Base-by-base conservation (phyloP, 2,113 vertebrate genomes). In the Climacteris rufus region DNA sequence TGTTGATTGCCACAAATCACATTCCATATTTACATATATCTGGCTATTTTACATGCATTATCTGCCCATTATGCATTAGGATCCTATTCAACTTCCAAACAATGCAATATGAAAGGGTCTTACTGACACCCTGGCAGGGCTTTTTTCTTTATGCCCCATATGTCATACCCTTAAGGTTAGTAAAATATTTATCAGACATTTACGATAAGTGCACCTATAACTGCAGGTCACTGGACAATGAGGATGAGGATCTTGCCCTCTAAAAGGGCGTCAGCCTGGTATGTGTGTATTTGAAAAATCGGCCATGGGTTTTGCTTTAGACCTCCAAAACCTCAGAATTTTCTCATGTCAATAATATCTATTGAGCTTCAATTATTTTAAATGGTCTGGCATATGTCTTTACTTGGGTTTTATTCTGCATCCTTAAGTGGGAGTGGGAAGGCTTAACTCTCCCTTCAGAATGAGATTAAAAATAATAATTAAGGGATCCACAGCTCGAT, bases 161-260 rank as follows among this genome's bases (percentile, higher is more conserved):
- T 96, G 94, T 89, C 91, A 93, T 94, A 72, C 82, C 87, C 87
- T 96, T 97, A 85, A 95, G 94, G 90, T 96, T 93, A 87, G 93
- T 97, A 93, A 97, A 97, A 97, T 95, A 97, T 95, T 97, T 97
- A 97, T 96, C 91, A 96, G 86, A 65, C 93, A 88, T 96, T 96
- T 94, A 92, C 1, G 35, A 47, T 68, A 70, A 90, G 72, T 52
- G 84, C 66, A 75, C 86, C 90, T 86, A 74, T 57, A 83, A 60
- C 24, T 59, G 47, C 69, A 95, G 91, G 87, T 97, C 92, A 81
- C 53, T 61, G 89, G 79, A 72, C 47, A 37, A 70, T n/a, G 80
- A 11, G 44, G 35, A 85, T 1, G 9, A 44, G 23, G 13, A 94
- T 64, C 57, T 59, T 53, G 40, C n/a, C 84, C 7, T 28, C 45